Conservation (phyloP, 2,888 invertebrate genomes). For the Myathropa florea region DNA sequence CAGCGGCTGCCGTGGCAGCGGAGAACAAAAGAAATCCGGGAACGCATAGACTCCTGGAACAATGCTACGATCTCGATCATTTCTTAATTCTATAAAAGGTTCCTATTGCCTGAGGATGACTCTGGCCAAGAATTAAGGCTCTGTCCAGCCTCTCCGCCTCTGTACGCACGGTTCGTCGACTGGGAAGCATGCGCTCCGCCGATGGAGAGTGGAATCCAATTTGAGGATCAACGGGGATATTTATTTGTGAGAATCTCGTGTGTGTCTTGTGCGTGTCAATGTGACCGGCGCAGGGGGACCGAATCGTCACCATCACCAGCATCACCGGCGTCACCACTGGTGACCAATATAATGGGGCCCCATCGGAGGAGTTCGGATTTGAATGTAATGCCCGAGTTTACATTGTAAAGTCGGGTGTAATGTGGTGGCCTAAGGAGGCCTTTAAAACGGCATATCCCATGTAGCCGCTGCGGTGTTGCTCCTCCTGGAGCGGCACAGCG, state of each 20-base stretch:
- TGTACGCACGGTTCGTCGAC: conserved; percentile 23
- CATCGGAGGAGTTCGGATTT: conserved; percentile 35
- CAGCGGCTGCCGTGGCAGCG: background rate
- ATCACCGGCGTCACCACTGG: conserved; percentile 18
- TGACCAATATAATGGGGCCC: conserved; percentile 48
- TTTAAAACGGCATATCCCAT: conserved; percentile 32
- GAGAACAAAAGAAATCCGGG: conserved; percentile 67
- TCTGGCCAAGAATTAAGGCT: conserved; percentile 9
- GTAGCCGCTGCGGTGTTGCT: conserved; percentile 13
- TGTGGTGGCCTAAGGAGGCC: conserved; percentile 50
- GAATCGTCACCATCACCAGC: too few species aligned
- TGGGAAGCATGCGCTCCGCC: background rate
- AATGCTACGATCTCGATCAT: conserved; percentile 67
- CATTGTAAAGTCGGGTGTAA: conserved; percentile 60
- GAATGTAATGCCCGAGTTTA: conserved; percentile 63
- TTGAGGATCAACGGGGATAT: conserved; percentile 17
- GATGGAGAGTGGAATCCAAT: conserved; percentile 4
- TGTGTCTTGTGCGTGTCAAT: conserved; percentile 59
- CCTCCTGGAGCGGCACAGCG: background rate
- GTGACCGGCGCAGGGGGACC: background rate
- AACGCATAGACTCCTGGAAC: conserved; percentile 58
- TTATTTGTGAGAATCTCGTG: conserved; percentile 38
- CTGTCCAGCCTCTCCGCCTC: background rate
- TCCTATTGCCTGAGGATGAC: conserved; percentile 28
- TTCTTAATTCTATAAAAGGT: conserved; percentile 71